These are phyloP conservation scores for Propithecus coquereli DNA, from an alignment of 2,113 vertebrate genomes.

Conservation along the genomic window DNA sequence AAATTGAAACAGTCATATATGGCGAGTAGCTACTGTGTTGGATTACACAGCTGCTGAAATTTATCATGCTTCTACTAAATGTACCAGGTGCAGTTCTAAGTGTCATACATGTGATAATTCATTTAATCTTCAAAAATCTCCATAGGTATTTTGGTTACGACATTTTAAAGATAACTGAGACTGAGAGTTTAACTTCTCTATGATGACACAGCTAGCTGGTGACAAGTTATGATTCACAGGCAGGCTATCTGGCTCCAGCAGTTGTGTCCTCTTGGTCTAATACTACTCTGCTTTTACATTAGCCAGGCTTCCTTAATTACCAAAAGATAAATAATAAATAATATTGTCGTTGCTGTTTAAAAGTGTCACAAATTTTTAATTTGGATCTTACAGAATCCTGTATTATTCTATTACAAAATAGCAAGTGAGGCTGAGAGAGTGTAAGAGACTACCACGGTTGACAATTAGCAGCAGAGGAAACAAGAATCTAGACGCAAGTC, in stretches of 20 bases:
- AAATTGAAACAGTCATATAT: too few relatives aligned
- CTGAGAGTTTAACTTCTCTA: neutral
- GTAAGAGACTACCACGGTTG: neutral
- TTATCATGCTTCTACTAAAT: neutral
- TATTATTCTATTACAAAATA: neutral
- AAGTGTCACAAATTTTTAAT: too few relatives aligned
- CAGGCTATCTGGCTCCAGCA: neutral
- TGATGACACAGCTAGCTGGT: neutral
- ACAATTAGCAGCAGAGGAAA: neutral
- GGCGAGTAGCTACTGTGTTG: too few relatives aligned
- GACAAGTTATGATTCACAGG: neutral
- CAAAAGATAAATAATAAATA: neutral
- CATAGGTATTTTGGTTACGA: neutral
- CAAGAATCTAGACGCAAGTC: neutral
- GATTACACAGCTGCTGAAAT: neutral
- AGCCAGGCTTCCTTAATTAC: neutral
- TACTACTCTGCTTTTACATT: neutral
- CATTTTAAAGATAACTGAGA: neutral
- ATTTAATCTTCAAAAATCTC: neutral
- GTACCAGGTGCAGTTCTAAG: neutral
- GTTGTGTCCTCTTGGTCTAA: neutral
- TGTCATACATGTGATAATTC: neutral
- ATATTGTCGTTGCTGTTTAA: neutral
- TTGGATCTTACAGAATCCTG: neutral
- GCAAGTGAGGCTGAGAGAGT: neutral